phyloP scores from a whole-genome alignment of 30 jellyfish, hydroid and myxozoan species.

The Sanderia malayensis region DNA sequence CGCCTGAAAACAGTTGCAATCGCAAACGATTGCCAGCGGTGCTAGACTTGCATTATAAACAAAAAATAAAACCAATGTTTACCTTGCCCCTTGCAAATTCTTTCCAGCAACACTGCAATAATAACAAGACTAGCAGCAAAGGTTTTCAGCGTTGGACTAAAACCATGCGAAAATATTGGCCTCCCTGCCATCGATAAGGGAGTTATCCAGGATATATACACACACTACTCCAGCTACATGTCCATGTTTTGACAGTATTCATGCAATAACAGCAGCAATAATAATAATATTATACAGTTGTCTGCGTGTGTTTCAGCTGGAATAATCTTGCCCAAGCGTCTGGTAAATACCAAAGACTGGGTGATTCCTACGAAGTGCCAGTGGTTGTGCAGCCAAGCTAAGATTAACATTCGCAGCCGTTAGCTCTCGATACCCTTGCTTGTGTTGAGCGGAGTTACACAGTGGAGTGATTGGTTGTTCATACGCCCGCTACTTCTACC shows the following conservation, averaged over 20 bases:
- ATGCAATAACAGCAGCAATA: not conserved
- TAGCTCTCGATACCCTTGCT: slow-evolving; percentile 31
- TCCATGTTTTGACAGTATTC: slow-evolving; percentile 26
- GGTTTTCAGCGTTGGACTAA: slow-evolving; percentile 46
- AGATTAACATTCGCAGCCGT: slow-evolving; percentile 19
- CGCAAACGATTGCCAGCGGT: not conserved
- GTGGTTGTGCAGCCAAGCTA: slow-evolving; percentile 40
- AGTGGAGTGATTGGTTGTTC: slow-evolving; percentile 27
- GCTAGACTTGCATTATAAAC: too few species aligned
- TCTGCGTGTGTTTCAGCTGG: too few species aligned
- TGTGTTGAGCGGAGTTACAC: slow-evolving; percentile 45
- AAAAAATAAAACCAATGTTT: not conserved
- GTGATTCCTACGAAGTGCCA: not conserved
- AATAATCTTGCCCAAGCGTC: not conserved
- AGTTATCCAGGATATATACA: too few species aligned
- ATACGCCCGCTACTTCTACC: slow-evolving; percentile 56
- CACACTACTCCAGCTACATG: not conserved
- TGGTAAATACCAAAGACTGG: too few species aligned
- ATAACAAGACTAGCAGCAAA: slow-evolving; percentile 18
- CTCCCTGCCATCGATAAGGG: slow-evolving; percentile 41
- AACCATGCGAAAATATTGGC: slow-evolving; percentile 59
- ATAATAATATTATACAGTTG: too few species aligned
- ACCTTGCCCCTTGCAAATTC: slow-evolving; percentile 37
- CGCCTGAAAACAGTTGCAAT: not conserved
- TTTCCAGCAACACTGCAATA: slow-evolving; percentile 24